Base-by-base conservation (phyloP, 2,888 invertebrate species). In the Pseudoips prasinana region DNA sequence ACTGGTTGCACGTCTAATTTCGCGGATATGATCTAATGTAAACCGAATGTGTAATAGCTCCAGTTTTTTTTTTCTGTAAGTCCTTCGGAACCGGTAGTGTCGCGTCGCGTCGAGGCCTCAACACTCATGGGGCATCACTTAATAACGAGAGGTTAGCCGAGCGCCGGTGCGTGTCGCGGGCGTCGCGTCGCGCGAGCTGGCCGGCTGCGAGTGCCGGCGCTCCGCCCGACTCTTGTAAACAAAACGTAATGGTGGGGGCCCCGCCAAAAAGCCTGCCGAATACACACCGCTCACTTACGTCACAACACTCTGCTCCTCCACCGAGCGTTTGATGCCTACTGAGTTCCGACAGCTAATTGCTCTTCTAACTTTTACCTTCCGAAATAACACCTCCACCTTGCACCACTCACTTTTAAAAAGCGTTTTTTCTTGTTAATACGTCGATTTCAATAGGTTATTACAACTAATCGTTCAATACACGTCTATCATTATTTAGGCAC, bases 161-260 rank as follows among this genome's bases (percentile, higher is more conserved):
- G 57, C 48, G 62, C 52, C 54, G 50, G 43, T 40, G 56, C 62
- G 64, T 63, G 64, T 49, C 50, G 45, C 45, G 71, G 64, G 76
- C 73, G 78, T 69, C 75, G 73, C 78, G 78, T 63, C 67, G 64
- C 81, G 82, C 79, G 77, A 73, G 83, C 69, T 64, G 60, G 74
- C 73, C 80, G 74, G 71, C 73, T 68, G 73, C 82, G 76, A 85
- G 78, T 85, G 87, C 77, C 85, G 83, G 80, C 73, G 77, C 63
- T 63, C 69, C 68, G 73, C 68, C 75, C 76, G 63, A 69, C 65
- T 75, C 80, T 74, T 80, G 87, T 87, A 85, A 86, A 87, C 86
- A 86, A 85, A 82, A 69, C 72, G 75, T 56, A 60, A 72, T 78
- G 86, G 87, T 81, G 87, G 87, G 87, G 87, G 87, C 82, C 84